Evolutionary conservation across 2,888 invertebrate species (phyloP).

Genomic region (Sminthurinus aureus): DNA sequence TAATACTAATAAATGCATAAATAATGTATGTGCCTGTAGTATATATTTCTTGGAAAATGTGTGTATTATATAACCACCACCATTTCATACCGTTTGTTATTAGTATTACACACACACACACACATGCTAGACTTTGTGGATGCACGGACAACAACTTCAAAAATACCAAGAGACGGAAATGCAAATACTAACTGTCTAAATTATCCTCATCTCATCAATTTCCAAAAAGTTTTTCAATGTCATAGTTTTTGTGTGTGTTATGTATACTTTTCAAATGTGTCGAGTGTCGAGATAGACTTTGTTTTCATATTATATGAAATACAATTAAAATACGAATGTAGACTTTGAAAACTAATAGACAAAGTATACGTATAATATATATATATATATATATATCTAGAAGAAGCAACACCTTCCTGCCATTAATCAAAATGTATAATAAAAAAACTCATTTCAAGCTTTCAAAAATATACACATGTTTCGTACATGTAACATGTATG

Average conservation of each 20-base stretch:
- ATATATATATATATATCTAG: too few relatives aligned
- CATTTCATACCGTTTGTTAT: too few relatives aligned
- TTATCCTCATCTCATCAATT: slow-evolving; percentile 15
- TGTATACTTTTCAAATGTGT: not conserved
- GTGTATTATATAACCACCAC: not conserved
- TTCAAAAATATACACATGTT: not conserved
- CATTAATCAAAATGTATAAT: not conserved
- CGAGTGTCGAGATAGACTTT: not conserved
- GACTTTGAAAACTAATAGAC: too few relatives aligned
- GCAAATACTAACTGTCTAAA: slow-evolving; percentile 11
- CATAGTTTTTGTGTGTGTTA: not conserved
- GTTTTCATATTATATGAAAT: not conserved
- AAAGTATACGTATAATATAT: not conserved
- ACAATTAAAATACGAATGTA: not conserved
- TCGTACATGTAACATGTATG: not conserved
- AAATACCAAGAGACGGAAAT: not conserved
- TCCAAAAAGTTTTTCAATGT: not conserved
- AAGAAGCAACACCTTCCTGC: not conserved
- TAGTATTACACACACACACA: too few relatives aligned
- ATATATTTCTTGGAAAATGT: not conserved
- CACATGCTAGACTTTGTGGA: not conserved
- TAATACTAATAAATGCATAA: not conserved
- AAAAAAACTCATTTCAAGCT: slow-evolving; percentile 10
- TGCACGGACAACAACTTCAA: not conserved
- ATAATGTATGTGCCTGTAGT: too few relatives aligned